phyloP scores from a whole-genome alignment of 2,888 invertebrate genomes.

The Phyllotreta cruciferae region DNA sequence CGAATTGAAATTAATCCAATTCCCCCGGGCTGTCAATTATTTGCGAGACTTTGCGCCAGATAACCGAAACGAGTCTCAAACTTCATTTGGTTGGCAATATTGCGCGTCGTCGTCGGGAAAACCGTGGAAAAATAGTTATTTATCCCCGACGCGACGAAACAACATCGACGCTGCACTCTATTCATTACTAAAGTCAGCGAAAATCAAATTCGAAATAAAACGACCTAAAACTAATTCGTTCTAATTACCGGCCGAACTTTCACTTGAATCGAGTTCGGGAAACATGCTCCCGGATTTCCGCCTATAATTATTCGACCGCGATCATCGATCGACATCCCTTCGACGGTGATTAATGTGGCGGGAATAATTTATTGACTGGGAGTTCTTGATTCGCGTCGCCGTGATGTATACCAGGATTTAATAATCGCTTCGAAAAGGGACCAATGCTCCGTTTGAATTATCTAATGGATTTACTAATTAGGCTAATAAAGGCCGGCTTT shows the following conservation, averaged over 20 bases:
- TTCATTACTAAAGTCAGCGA: no score
- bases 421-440: slow-evolving; percentile 29
- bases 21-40: slow-evolving; percentile 9
- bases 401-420: slow-evolving; percentile 31
- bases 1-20: slow-evolving; percentile 9
- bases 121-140: no score
- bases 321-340: slow-evolving; percentile 31
- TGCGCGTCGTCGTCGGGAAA: neutral
- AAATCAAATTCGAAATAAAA: no score
- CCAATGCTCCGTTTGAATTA: no score
- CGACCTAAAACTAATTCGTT: no score
- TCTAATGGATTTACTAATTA: no score
- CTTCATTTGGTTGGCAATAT: slow-evolving; percentile 8
- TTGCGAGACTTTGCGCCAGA: slow-evolving; percentile 1
- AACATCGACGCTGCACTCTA: no score
- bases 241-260: no score
- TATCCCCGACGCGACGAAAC: no score
- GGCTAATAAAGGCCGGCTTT: no score
- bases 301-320: slow-evolving; percentile 27
- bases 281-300: slow-evolving; percentile 13
- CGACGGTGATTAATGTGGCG: slow-evolving; percentile 34
- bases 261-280: no score
- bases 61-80: slow-evolving; percentile 6
- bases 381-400: slow-evolving; percentile 24
- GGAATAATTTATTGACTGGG: slow-evolving; percentile 33